These are phyloP conservation scores for Malaclemys terrapin DNA, from an alignment of 2,113 vertebrate species.

Conservation along the genomic window DNA sequence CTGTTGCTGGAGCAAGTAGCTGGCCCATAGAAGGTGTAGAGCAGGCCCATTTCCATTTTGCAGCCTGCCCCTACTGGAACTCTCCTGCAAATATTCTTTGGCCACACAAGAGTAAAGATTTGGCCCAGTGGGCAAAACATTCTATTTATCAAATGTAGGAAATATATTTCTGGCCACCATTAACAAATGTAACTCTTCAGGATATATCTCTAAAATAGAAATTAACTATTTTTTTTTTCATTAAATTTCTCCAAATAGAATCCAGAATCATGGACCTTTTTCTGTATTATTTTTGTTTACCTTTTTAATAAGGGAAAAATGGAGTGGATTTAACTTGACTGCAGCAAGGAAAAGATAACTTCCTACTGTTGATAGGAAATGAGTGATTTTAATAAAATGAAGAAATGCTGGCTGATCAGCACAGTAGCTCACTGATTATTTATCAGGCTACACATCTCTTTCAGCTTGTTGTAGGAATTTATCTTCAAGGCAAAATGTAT, in stretches of 20 bases:
- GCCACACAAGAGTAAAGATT: not conserved
- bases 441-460: not conserved
- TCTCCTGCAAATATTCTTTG: not conserved
- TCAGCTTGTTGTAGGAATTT: not conserved
- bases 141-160: not conserved
- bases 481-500: not conserved
- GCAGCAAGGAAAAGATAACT: not conserved
- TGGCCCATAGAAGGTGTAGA: not conserved
- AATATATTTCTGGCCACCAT: not conserved
- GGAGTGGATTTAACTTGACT: not conserved
- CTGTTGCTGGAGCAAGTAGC: not conserved
- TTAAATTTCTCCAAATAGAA: not conserved
- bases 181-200: too few species aligned
- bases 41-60: not conserved
- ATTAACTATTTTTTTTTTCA: not conserved
- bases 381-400: not conserved
- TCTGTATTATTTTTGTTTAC: not conserved
- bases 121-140: not conserved
- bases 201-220: not conserved
- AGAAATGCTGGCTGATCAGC: accelerated
- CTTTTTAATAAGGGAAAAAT: not conserved
- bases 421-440: not conserved
- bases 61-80: not conserved
- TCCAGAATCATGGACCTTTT: not conserved
- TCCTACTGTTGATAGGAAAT: not conserved